Conservation (phyloP, 2,797 vertebrate genomes). For the Betta splendens region DNA sequence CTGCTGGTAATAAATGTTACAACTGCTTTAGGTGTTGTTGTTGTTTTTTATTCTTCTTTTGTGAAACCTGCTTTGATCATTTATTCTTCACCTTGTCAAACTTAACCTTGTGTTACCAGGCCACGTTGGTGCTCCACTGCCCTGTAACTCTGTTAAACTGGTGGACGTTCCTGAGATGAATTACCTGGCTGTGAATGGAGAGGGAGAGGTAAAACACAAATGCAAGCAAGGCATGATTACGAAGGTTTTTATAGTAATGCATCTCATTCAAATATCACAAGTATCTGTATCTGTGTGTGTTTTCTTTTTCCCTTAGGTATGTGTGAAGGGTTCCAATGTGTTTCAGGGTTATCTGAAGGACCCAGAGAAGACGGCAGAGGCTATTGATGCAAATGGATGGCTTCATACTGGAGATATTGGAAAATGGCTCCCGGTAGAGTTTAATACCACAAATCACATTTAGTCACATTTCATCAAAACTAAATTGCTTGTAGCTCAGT, state of each 20-base stretch:
- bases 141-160: conserved; percentile 89
- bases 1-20: conserved; percentile 82
- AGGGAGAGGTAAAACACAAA: conserved; percentile 87
- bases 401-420: conserved; percentile 95
- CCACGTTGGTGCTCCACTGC: conserved; percentile 93
- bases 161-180: conserved; percentile 95
- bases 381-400: conserved; percentile 91
- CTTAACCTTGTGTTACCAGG: conserved; percentile 69
- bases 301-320: conserved; percentile 81
- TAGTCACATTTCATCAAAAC: background rate
- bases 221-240: background rate
- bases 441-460: background rate
- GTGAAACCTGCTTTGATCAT: background rate
- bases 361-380: conserved; percentile 87
- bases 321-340: conserved; percentile 91
- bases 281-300: too few relatives aligned
- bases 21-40: background rate
- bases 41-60: background rate
- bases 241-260: background rate
- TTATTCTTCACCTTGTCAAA: too few relatives aligned
- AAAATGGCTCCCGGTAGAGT: conserved; percentile 92
- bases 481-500: background rate
- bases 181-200: conserved; percentile 88
- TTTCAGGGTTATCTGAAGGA: conserved; percentile 94
- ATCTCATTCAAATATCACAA: background rate